Conservation (phyloP, 1,140 invertebrate genomes). For the Pseudomyrmex pallidus region DNA sequence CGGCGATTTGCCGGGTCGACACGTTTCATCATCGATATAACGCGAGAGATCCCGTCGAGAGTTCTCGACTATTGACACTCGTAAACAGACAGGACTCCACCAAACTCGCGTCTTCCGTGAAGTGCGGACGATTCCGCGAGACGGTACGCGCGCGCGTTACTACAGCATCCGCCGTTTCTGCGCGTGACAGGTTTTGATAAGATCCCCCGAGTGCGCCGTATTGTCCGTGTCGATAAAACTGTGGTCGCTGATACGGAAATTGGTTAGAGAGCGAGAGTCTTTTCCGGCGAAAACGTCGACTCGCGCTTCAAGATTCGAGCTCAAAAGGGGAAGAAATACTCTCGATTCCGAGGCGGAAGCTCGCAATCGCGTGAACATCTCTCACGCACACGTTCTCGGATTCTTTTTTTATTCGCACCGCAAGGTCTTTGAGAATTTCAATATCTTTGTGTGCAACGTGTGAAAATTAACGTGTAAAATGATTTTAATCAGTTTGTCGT, state of each 20-base stretch:
- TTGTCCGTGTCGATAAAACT: constrained; percentile 65
- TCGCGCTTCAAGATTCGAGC: neutral
- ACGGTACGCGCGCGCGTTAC: constrained; percentile 40
- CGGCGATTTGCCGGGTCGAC: neutral
- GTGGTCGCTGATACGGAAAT: constrained; percentile 45
- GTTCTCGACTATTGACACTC: constrained; percentile 64
- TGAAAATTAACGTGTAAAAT: too few species aligned
- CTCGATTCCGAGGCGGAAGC: neutral
- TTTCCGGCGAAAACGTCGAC: neutral
- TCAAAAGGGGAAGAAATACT: neutral
- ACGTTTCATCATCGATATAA: constrained; percentile 27
- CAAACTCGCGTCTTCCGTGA: constrained; percentile 56
- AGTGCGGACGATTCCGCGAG: constrained; percentile 48
- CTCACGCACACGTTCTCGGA: neutral
- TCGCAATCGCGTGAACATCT: neutral
- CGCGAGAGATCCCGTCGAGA: constrained; percentile 32
- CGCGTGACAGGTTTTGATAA: constrained; percentile 56
- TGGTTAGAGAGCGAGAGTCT: constrained; percentile 12
- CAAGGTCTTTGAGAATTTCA: too few species aligned
- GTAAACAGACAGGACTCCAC: constrained; percentile 62
- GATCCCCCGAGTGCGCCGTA: constrained; percentile 48
- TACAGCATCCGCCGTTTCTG: constrained; percentile 43
- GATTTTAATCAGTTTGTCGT: neutral
- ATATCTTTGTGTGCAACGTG: too few species aligned
- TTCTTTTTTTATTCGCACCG: neutral